A percentile compares a stretch with the other conserved stretches of the same genome.
phyloP scores from a whole-genome alignment of 1,140 invertebrate species.

The Drosophila santomea region DNA sequence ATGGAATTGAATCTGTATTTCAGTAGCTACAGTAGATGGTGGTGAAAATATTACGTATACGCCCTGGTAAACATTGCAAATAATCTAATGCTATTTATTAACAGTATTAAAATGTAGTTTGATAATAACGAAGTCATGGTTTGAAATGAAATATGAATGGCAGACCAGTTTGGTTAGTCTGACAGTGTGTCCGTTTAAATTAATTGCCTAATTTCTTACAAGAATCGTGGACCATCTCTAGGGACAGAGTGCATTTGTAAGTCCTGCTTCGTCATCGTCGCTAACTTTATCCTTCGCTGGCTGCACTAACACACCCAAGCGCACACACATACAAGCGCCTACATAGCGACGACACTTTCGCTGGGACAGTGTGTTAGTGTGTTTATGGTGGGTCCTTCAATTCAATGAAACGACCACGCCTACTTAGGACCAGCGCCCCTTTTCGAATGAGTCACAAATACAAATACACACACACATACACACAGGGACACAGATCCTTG shows the following conservation, averaged over 20 bases:
- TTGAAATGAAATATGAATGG: not conserved
- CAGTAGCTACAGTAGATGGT: too few species aligned
- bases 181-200: not conserved
- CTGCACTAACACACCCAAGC: constrained; percentile 16
- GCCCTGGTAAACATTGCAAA: not conserved
- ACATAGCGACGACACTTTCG: constrained; percentile 63
- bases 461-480: not conserved
- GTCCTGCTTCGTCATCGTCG: constrained; percentile 63
- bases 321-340: not conserved
- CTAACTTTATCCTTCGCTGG: constrained; percentile 80
- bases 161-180: not conserved
- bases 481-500: not conserved
- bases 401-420: constrained; percentile 54
- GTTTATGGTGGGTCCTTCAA: constrained; percentile 68
- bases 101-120: not conserved
- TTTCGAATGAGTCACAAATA: constrained; percentile 18
- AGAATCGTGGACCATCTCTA: constrained; percentile 38
- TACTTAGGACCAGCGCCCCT: constrained; percentile 35
- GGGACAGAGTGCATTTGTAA: constrained; percentile 71
- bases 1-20: too few species aligned
- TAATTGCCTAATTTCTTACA: not conserved
- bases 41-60: constrained; percentile 12
- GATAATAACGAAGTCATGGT: not conserved
- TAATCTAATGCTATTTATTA: too few species aligned
- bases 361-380: constrained; percentile 79